Evolutionary conservation across 2,113 vertebrate species (phyloP), one percentile per base, ranked within the genome.

Genomic region (Coturnix japonica): DNA sequence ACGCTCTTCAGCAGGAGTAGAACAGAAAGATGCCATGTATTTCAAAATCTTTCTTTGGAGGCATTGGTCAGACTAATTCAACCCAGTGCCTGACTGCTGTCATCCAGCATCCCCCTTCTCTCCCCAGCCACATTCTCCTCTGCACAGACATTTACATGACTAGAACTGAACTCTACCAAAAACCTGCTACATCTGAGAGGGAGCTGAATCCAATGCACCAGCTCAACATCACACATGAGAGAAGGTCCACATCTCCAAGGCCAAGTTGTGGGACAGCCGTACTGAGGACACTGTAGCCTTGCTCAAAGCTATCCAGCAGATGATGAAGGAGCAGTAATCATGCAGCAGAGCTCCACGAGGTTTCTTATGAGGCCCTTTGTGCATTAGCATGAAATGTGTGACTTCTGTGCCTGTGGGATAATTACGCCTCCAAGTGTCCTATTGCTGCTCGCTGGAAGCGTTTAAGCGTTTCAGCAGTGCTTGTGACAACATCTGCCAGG

Each of bases 401-500:
- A 17, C 35, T 75, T 94, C 71, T 44, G 71, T 65, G 56, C 26
- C 33, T 72, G 12, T 12, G 41, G 66, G 49, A 61, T 49, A 79
- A 87, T 82, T 81, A 57, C n/a, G 31, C 63, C 91, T 74, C 78
- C 71, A 64, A 85, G 87, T 31, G n/a, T 69, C 63, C 67, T 22
- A 26, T 73, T 3, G 0, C 54, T 4, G 3, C 41, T 74, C 49
- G 71, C 81, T 95, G 60, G 67, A 92, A 95, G 41, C 37, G 56
- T 85, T 94, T 66, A 70, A 95, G 91, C 82, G 91, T 70, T 92
- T 89, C 78, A 92, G 71, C 72, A 66, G 59, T 80, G 81, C 85
- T 89, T 95, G 91, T 94, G 81, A 89, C 89, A 93, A 92, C 90
- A 95, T 95, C 93, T 94, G 94, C 85, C 89, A 76, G 87, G 81